These are phyloP conservation scores for Hyles vespertilio DNA, from an alignment of 1,140 invertebrate species.

Conservation along the genomic window DNA sequence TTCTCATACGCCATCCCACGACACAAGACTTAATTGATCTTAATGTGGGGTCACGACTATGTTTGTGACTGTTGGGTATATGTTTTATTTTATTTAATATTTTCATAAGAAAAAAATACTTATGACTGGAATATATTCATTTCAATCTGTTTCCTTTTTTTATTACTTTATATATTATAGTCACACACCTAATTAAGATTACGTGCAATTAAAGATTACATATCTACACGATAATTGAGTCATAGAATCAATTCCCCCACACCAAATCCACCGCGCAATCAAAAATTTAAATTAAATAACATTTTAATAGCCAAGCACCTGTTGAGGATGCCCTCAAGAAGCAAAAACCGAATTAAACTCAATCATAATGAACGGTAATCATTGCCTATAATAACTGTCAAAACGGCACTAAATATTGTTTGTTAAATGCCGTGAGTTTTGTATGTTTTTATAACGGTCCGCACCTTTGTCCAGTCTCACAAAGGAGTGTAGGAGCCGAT, in stretches of 20 bases:
- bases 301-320: constrained; percentile 28
- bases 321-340: constrained; percentile 24
- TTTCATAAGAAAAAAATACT: too few species aligned
- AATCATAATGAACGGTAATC: constrained; percentile 60
- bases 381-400: constrained; percentile 70
- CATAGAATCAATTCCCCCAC: background rate
- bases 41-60: too few species aligned
- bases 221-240: background rate
- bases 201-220: too few species aligned
- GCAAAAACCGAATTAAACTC: constrained; percentile 55
- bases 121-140: background rate
- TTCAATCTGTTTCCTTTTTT: background rate
- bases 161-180: background rate
- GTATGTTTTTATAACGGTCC: constrained; percentile 51
- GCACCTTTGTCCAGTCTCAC: constrained; percentile 49
- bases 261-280: background rate
- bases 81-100: too few species aligned
- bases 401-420: constrained; percentile 73
- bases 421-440: constrained; percentile 63
- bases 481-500: constrained; percentile 37
- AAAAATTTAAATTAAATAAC: background rate
- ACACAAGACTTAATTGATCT: too few species aligned
- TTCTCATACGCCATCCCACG: too few species aligned
- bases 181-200: too few species aligned
- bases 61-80: too few species aligned